Evolutionary conservation across 2,888 invertebrate species (phyloP).

Genomic region (Drosophila tanythrix): DNA sequence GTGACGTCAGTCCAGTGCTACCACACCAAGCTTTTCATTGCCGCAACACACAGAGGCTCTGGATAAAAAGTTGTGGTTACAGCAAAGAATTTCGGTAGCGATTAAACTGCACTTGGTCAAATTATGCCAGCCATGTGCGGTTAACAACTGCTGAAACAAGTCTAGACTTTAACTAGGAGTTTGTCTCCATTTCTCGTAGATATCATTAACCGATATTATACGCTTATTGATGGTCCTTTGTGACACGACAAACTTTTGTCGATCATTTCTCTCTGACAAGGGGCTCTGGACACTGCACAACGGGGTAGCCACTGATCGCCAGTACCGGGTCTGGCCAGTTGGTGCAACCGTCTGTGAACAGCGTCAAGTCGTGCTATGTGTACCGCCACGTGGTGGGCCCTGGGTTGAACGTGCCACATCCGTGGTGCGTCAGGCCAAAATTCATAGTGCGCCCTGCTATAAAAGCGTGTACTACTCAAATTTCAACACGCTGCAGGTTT

Average conservation of each 20-base stretch:
- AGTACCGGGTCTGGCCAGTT: slow-evolving; percentile 83
- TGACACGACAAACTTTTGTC: background rate
- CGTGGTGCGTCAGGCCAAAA: slow-evolving; percentile 82
- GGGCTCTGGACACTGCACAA: slow-evolving; percentile 84
- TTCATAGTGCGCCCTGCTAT: slow-evolving; percentile 83
- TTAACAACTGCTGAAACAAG: slow-evolving; percentile 73
- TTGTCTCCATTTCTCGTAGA: background rate
- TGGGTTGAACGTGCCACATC: slow-evolving; percentile 82
- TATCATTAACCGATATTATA: background rate
- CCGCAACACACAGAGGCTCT: slow-evolving; percentile 61
- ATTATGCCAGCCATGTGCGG: slow-evolving; percentile 39
- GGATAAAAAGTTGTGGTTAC: slow-evolving; percentile 77
- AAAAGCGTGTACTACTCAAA: slow-evolving; percentile 55
- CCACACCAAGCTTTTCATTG: slow-evolving; percentile 78
- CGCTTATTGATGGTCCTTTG: background rate
- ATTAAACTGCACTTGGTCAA: slow-evolving; percentile 56
- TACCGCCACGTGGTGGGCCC: slow-evolving; percentile 84
- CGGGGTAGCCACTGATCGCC: slow-evolving; percentile 84
- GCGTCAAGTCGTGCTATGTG: slow-evolving; percentile 83
- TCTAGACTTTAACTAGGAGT: background rate
- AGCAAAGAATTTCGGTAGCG: slow-evolving; percentile 61
- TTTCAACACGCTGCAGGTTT: slow-evolving; percentile 79
- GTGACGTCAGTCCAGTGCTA: slow-evolving; percentile 33
- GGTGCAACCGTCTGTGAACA: slow-evolving; percentile 84
- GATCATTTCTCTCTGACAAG: slow-evolving; percentile 48